Conservation (phyloP, 2,797 vertebrate genomes). For the Nannoperca australis region DNA sequence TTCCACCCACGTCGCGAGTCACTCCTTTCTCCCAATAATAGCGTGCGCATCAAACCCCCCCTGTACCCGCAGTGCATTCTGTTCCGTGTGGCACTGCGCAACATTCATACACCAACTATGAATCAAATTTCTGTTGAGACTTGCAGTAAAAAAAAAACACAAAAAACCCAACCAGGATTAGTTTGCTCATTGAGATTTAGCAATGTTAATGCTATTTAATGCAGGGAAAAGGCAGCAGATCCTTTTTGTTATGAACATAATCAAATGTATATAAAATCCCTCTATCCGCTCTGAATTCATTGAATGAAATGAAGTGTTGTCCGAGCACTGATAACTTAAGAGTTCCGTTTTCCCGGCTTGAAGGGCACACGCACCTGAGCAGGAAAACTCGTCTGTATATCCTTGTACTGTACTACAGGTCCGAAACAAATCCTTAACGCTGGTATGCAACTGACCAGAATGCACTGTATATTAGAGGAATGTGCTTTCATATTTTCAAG, state of each 20-base stretch:
- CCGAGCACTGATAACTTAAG: slow-evolving; percentile 74
- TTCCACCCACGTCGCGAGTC: slow-evolving; percentile 55
- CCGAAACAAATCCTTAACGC: slow-evolving; percentile 68
- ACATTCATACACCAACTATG: slow-evolving; percentile 46
- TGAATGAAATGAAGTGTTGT: slow-evolving; percentile 60
- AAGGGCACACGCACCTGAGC: slow-evolving; percentile 49
- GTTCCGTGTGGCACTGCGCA: slow-evolving; percentile 58
- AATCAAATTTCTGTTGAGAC: slow-evolving; percentile 51
- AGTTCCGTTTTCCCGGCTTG: slow-evolving; percentile 54
- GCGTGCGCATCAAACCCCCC: slow-evolving; percentile 49
- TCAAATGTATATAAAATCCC: slow-evolving; percentile 67
- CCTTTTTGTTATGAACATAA: slow-evolving; percentile 43
- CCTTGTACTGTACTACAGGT: slow-evolving; percentile 78
- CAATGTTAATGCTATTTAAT: slow-evolving; percentile 45
- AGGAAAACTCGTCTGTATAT: slow-evolving; percentile 68
- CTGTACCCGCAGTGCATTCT: slow-evolving; percentile 73
- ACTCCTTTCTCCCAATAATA: slow-evolving; percentile 50
- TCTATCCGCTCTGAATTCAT: slow-evolving; percentile 50
- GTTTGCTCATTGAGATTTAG: slow-evolving; percentile 62
- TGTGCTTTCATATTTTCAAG: slow-evolving; percentile 52
- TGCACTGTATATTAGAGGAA: slow-evolving; percentile 79
- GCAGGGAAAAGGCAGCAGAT: slow-evolving; percentile 65
- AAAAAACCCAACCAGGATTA: slow-evolving; percentile 30
- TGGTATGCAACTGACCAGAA: slow-evolving; percentile 78
- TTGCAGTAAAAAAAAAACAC: slow-evolving; percentile 35